phyloP scores from a whole-genome alignment of 1,140 invertebrate species.

The Drosophila nannoptera region DNA sequence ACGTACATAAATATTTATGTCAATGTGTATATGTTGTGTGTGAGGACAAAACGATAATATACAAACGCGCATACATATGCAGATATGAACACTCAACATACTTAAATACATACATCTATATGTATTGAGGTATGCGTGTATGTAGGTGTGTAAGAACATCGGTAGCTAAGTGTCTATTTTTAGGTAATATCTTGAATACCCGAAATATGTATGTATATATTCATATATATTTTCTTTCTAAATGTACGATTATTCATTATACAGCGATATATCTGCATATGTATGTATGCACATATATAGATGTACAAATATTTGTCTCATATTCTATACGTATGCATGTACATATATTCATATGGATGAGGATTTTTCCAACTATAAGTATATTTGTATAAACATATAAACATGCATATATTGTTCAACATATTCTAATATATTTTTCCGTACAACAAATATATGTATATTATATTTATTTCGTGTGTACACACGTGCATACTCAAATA shows the following conservation, averaged over 20 bases:
- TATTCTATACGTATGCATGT: conserved; percentile 19
- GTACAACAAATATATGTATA: no score
- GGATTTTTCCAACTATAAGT: conserved; percentile 11
- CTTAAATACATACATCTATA: not conserved
- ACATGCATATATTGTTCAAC: no score
- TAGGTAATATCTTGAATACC: conserved; percentile 52
- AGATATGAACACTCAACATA: not conserved
- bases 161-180: conserved; percentile 65
- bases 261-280: conserved; percentile 33
- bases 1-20: not conserved
- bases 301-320: not conserved
- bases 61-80: not conserved
- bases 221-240: not conserved
- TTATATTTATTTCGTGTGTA: not conserved
- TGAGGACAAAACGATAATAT: conserved; percentile 20
- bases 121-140: not conserved
- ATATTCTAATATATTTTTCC: no score
- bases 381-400: not conserved
- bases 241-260: conserved; percentile 32
- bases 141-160: conserved; percentile 6
- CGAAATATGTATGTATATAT: conserved; percentile 18
- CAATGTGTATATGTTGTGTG: not conserved
- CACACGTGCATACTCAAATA: conserved; percentile 5
- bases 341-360: conserved; percentile 23
- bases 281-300: no score